Evolutionary conservation across 1,140 invertebrate genomes (phyloP).

Genomic region (Euglossa dilemma): DNA sequence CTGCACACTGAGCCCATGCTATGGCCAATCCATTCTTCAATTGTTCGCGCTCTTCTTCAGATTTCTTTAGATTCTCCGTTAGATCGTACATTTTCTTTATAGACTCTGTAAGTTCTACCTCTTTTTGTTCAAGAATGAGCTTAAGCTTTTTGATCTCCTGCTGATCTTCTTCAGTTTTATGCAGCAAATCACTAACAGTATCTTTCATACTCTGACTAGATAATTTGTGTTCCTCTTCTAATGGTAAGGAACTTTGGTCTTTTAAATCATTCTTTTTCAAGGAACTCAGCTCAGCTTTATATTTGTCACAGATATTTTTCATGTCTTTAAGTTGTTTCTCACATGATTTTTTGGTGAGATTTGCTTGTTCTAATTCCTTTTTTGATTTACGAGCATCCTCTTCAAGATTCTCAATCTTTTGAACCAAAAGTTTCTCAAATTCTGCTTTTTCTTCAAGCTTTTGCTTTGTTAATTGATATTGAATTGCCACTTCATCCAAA

Average conservation of each 20-base stretch:
- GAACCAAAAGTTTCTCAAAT: constrained; percentile 70
- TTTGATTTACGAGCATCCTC: constrained; percentile 66
- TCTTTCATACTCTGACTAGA: constrained; percentile 17
- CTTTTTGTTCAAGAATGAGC: constrained; percentile 60
- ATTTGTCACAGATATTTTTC: constrained; percentile 77
- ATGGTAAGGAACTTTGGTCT: neutral
- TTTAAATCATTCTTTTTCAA: constrained; percentile 28
- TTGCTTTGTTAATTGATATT: constrained; percentile 73
- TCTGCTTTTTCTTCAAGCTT: constrained; percentile 75
- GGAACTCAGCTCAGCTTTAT: constrained; percentile 59
- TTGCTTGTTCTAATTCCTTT: constrained; percentile 71
- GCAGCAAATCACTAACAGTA: constrained; percentile 14
- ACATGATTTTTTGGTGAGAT: constrained; percentile 72
- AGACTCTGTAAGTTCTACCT: constrained; percentile 83
- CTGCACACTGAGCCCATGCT: constrained; percentile 85
- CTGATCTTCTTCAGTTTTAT: constrained; percentile 56
- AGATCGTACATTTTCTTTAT: constrained; percentile 85
- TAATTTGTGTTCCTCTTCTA: neutral
- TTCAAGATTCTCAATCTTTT: constrained; percentile 72
- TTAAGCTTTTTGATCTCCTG: constrained; percentile 67
- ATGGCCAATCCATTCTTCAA: constrained; percentile 84
- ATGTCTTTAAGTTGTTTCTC: constrained; percentile 80
- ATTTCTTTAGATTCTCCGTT: constrained; percentile 84
- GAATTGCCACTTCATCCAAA: constrained; percentile 74
- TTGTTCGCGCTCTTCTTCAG: constrained; percentile 83